These are phyloP conservation scores for Macquaria australasica DNA, from an alignment of 2,113 vertebrate species.

Conservation along the genomic window DNA sequence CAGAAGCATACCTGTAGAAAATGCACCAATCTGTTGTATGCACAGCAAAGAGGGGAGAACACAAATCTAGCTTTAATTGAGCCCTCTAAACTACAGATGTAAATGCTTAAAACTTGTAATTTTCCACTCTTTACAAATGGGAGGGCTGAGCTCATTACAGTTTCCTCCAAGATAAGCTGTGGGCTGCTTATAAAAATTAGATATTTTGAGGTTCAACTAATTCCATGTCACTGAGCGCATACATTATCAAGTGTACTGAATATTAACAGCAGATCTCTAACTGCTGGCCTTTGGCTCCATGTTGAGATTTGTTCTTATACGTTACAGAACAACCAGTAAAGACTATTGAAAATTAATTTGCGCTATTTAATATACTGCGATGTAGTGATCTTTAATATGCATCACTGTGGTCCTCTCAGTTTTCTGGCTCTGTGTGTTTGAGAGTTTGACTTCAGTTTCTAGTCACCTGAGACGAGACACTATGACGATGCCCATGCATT, in stretches of 20 bases:
- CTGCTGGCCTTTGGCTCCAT: not conserved
- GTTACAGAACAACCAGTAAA: slow-evolving; percentile 3
- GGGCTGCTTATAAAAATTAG: slow-evolving; percentile 38
- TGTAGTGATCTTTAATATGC: not conserved
- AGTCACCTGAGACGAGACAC: not conserved
- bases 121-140: slow-evolving; percentile 35
- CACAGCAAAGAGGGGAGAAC: slow-evolving; percentile 4
- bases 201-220: slow-evolving; percentile 32
- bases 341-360: not conserved
- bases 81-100: slow-evolving; percentile 14
- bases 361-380: not conserved
- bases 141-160: slow-evolving; percentile 37
- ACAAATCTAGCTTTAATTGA: slow-evolving; percentile 17
- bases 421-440: not conserved
- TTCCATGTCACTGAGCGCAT: slow-evolving; percentile 28
- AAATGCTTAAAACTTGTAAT: slow-evolving; percentile 44
- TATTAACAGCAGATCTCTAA: slow-evolving; percentile 1
- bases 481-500: not conserved
- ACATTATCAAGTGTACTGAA: slow-evolving; percentile 16
- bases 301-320: slow-evolving; percentile 10
- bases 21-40: not conserved
- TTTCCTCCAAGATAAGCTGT: slow-evolving; percentile 36
- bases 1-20: not conserved
- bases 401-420: not conserved
- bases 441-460: not conserved